Percentiles rank a stretch among this genome's conserved stretches.
Evolutionary conservation across 2,797 vertebrate genomes (phyloP).

Genomic region (Jordanella pulchra): DNA sequence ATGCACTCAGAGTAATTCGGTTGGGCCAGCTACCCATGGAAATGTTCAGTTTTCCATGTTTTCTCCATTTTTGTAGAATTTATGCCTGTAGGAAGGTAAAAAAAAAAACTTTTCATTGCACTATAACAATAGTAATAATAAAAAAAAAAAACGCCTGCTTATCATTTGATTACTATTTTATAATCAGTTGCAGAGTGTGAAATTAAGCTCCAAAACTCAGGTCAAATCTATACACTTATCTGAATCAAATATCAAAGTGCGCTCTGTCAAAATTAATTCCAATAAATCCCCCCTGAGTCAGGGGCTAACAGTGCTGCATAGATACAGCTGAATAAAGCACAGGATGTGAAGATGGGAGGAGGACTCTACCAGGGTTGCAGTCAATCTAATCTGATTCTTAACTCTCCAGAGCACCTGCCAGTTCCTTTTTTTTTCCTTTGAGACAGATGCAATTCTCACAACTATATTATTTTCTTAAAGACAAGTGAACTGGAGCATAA

Average conservation of each 20-base stretch:
- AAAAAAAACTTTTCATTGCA: neutral
- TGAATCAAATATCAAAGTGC: slow-evolving; percentile 50
- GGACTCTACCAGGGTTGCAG: slow-evolving; percentile 22
- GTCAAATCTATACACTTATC: slow-evolving; percentile 39
- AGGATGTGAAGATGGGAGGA: slow-evolving; percentile 31
- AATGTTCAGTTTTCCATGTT: neutral
- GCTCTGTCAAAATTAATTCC: slow-evolving; percentile 57
- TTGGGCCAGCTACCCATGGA: neutral
- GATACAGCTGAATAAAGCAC: slow-evolving; percentile 34
- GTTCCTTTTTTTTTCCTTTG: slow-evolving; percentile 3
- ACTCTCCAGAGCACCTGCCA: slow-evolving; percentile 5
- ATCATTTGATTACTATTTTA: neutral
- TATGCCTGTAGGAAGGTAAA: neutral
- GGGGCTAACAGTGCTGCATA: slow-evolving; percentile 20
- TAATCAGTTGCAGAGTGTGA: slow-evolving; percentile 15
- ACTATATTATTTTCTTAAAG: slow-evolving; percentile 12
- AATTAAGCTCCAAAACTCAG: slow-evolving; percentile 34
- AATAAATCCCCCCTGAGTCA: slow-evolving; percentile 33
- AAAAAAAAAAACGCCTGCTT: slow-evolving; percentile 40
- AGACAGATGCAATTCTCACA: slow-evolving; percentile 2
- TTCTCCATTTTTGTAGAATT: neutral
- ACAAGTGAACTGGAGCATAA: slow-evolving; percentile 10
- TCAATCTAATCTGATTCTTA: slow-evolving; percentile 38
- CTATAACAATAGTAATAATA: neutral
- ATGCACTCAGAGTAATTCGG: neutral